A percentile compares a stretch with the other conserved stretches of the same genome.
Conservation (phyloP, 2,797 vertebrate genomes). For the Sebastes paucispinis region DNA sequence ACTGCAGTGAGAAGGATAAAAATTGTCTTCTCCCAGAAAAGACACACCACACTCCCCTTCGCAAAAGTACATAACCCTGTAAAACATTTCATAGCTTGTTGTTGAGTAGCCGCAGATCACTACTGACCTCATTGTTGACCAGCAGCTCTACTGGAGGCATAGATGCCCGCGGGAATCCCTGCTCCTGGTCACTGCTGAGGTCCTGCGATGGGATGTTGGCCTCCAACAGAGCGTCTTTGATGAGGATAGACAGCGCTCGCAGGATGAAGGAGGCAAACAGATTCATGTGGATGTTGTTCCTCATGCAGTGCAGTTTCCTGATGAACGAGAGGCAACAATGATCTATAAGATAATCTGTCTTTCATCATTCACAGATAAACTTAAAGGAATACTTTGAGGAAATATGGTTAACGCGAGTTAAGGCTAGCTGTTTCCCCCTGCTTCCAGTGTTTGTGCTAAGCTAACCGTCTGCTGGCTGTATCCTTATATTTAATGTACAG, state of each 20-base stretch:
- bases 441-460: background rate
- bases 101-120: background rate
- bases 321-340: background rate
- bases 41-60: background rate
- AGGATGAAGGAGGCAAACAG: constrained; percentile 91
- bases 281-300: constrained; percentile 95
- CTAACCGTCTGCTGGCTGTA: background rate
- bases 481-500: background rate
- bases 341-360: background rate
- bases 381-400: background rate
- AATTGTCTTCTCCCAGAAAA: background rate
- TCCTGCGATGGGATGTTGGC: constrained; percentile 68
- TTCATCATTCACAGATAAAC: background rate
- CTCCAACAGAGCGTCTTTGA: constrained; percentile 87
- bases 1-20: background rate
- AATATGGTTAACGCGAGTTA: background rate
- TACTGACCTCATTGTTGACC: constrained; percentile 79
- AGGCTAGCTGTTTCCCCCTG: background rate
- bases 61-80: background rate
- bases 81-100: background rate
- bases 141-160: constrained; percentile 73
- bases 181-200: constrained; percentile 73
- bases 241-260: constrained; percentile 87
- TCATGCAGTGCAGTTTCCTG: constrained; percentile 90
- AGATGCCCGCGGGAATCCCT: constrained; percentile 57